Base-by-base conservation (phyloP, 2,113 vertebrate species). In the Stigmatopora argus region DNA sequence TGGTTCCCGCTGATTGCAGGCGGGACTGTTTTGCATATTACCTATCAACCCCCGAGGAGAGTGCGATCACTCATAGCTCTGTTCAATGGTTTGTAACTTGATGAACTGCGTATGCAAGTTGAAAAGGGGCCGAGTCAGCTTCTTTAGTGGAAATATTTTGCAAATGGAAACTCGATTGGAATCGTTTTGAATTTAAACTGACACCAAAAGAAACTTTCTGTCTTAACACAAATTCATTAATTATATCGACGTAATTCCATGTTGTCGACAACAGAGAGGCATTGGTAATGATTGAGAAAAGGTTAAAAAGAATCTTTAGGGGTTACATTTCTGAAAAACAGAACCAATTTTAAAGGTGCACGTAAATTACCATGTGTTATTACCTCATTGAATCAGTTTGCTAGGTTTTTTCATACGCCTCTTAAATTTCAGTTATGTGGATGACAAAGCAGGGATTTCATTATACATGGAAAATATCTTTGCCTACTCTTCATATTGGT, bases 11-110 rank as follows among this genome's bases (percentile, higher is more conserved):
- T 75, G 79, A 79, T 76, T 73, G 83, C 73, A 72, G 69, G 67
- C 59, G n/a, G 75, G 69, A 72, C 74, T 74, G 72, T 65, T 89
- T 85, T 88, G 75, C 75, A 87, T 86, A 80, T 79, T 79, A 80
- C 60, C 73, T 75, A 77, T 80, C 66, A 74, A 17, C 53, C 52
- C 55, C 23, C 3, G 6, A 35, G 67, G 64, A 72, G 31, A 65
- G 47, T 6, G 3, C 66, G 46, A 74, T 78, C 74, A 56, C 75
- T 81, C 76, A 78, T 23, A 17, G 53, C 23, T 26, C 53, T 56
- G 65, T 70, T 77, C 73, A 70, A 74, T 73, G 68, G 75, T 58
- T 61, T 75, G 65, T 63, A 64, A 65, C 62, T 53, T 56, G n/a
- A 69, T 64, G 64, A 82, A 53, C 67, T 64, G 26, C 26, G 26